Conservation (phyloP, 2,888 invertebrate genomes). For the Sphaerophoria taeniata region DNA sequence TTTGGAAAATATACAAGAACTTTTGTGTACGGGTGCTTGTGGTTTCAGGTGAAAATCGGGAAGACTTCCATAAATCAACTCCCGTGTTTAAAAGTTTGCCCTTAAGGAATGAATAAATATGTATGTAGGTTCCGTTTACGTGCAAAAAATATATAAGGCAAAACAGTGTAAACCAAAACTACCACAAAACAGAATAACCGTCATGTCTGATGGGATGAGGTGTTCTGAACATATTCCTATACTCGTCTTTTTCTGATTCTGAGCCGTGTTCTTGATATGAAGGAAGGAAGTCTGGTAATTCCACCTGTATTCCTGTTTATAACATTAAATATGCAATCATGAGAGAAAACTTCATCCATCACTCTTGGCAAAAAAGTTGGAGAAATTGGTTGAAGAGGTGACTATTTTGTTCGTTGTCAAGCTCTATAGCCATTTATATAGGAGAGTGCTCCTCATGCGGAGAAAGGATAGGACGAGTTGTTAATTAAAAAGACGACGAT, state of each 20-base stretch:
- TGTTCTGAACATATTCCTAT: constrained; percentile 47
- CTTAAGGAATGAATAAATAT: constrained; percentile 20
- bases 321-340: constrained; percentile 66
- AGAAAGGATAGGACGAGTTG: constrained; percentile 13
- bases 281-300: constrained; percentile 13
- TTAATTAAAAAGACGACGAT: constrained; percentile 67
- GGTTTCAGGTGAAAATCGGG: constrained; percentile 32
- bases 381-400: not conserved
- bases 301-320: constrained; percentile 44
- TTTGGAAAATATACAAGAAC: not conserved
- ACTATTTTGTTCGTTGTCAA: not conserved
- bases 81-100: constrained; percentile 65
- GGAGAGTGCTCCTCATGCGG: constrained; percentile 5
- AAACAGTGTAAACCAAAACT: constrained; percentile 23
- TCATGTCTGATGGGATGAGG: constrained; percentile 42
- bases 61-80: constrained; percentile 64
- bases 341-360: constrained; percentile 44
- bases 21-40: not conserved
- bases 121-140: not conserved
- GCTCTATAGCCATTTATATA: constrained; percentile 9
- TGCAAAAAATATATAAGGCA: not conserved
- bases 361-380: constrained; percentile 16
- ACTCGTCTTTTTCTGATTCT: constrained; percentile 21
- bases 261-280: constrained; percentile 42
- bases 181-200: constrained; percentile 12